Evolutionary conservation across 2,888 invertebrate species (phyloP), one percentile per base, ranked within the genome.

Genomic region (Drosophila maculinotata): DNA sequence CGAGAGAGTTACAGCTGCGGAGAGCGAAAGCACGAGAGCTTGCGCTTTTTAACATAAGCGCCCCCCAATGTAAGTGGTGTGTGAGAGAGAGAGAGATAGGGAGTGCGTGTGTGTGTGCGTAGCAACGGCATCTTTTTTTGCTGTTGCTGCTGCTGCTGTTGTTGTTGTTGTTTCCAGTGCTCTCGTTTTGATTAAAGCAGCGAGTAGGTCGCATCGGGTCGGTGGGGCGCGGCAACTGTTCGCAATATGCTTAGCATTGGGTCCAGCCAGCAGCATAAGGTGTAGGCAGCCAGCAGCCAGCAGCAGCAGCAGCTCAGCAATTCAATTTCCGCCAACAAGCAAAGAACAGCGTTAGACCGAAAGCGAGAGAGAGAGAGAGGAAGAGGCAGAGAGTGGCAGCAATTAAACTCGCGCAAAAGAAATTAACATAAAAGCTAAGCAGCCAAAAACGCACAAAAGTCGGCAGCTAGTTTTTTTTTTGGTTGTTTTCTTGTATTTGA

Each of bases 121-220:
- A 25, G 51, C 49, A 44, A 42, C 35, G 44, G 10, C 47, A 28
- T 20, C 23, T 41, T 36, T n/a, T n/a, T n/a, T n/a, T n/a, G n/a
- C n/a, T n/a, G n/a, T n/a, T 33, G 48, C 12, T 56, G 23, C 54
- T 51, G 36, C 26, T 4, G 20, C 20, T 20, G 20, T 4, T 30
- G 48, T n/a, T 58, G 23, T 54, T 47, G 36, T 23, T 60, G 68
- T 86, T 86, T 83, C 71, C 81, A 87, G 78, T 87, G 87, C 85
- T 86, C 86, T 87, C 86, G 83, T 86, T 87, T 87, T 87, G 80
- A 84, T 86, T 84, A 87, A 86, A 75, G 64, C 70, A 75, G 68
- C 68, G 82, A 85, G 72, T 79, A 68, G 77, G 77, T 81, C 77
- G 60, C 26, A 14, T 53, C 33, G 54, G 45, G 53, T 58, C 36